phyloP scores from a whole-genome alignment of 53 echinoderm and acorn worm genomes.

The Hippasteria phrygiana region DNA sequence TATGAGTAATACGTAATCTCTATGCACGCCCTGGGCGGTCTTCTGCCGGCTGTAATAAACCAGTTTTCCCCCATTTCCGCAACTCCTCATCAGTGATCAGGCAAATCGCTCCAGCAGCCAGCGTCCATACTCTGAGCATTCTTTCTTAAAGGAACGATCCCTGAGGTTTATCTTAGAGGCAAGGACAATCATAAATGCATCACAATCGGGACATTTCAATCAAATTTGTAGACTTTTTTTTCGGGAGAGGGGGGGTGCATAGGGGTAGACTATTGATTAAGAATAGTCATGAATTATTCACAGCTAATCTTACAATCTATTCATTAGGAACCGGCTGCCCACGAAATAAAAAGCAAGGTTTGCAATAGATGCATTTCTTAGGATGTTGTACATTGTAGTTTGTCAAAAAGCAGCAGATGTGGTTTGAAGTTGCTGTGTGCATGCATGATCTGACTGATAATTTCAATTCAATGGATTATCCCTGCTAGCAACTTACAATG shows the following conservation, averaged over 20 bases:
- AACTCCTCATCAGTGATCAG: constrained; percentile 26
- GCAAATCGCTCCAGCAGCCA: constrained; percentile 28
- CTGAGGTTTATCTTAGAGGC: neutral
- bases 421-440: too few relatives aligned
- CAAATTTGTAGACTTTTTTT: neutral
- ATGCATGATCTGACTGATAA: too few relatives aligned
- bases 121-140: neutral
- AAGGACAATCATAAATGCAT: constrained; percentile 34
- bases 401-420: too few relatives aligned
- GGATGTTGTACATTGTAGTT: too few relatives aligned
- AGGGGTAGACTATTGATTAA: constrained; percentile 22
- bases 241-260: neutral
- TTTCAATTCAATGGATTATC: too few relatives aligned
- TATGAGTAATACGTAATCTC: constrained; percentile 60
- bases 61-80: constrained; percentile 56
- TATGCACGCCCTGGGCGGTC: constrained; percentile 31
- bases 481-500: too few relatives aligned
- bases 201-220: constrained; percentile 7
- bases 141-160: constrained; percentile 26
- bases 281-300: constrained; percentile 20
- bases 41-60: constrained; percentile 42
- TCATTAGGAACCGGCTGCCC: neutral
- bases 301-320: neutral
- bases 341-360: too few relatives aligned
- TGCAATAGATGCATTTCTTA: too few relatives aligned